phyloP scores from a whole-genome alignment of 2,113 vertebrate genomes.

The Podocnemis expansa region DNA sequence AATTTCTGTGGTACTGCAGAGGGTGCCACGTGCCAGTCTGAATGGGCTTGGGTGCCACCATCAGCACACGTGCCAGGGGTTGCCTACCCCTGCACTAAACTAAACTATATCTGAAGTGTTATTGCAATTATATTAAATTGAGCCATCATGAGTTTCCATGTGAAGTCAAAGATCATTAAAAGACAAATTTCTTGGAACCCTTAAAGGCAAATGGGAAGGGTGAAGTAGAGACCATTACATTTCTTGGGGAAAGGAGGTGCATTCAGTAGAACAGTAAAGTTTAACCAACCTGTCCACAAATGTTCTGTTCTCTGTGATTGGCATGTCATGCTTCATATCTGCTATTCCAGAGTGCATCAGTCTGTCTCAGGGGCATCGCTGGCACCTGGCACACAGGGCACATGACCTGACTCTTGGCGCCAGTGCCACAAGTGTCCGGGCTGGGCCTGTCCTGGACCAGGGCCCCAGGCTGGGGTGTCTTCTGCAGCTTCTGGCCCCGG shows the following conservation, averaged over 20 bases:
- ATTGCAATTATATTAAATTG: neutral
- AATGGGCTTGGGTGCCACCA: too few relatives aligned
- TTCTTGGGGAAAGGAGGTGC: neutral
- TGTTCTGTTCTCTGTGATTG: neutral
- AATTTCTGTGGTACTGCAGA: too few relatives aligned
- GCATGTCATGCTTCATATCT: neutral
- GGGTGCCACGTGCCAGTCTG: too few relatives aligned
- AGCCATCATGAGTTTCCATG: conserved; percentile 1
- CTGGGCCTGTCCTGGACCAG: too few relatives aligned
- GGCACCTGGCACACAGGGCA: too few relatives aligned
- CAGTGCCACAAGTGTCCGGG: too few relatives aligned
- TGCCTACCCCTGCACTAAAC: too few relatives aligned
- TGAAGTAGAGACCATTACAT: neutral
- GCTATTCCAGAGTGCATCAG: neutral
- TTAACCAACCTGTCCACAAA: neutral
- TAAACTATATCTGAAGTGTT: neutral
- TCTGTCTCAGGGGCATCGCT: too few relatives aligned
- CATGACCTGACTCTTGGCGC: too few relatives aligned
- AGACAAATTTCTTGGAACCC: conserved; percentile 19
- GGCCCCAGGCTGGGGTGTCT: too few relatives aligned
- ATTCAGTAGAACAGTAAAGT: neutral
- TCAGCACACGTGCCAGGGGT: too few relatives aligned
- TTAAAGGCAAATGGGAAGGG: conserved; percentile 12
- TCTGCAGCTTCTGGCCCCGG: too few relatives aligned
- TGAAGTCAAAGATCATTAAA: conserved; percentile 34